Evolutionary conservation across 2,113 vertebrate genomes (phyloP).

Genomic region (Barbus barbus): DNA sequence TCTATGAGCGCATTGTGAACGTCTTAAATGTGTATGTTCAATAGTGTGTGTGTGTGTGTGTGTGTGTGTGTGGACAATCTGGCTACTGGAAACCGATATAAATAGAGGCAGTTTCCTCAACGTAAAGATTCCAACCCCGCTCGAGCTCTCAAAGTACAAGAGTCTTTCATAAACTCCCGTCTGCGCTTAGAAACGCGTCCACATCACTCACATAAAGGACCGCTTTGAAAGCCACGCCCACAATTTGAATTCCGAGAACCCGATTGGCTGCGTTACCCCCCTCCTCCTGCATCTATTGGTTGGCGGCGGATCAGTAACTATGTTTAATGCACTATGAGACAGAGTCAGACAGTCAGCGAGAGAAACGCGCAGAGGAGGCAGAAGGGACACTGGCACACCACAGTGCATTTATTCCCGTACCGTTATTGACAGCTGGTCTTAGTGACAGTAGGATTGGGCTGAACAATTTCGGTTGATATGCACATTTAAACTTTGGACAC

Average conservation of each 20-base stretch:
- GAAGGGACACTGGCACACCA: slow-evolving; percentile 52
- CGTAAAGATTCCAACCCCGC: slow-evolving; percentile 16
- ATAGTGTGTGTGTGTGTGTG: background rate
- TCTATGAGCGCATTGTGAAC: background rate
- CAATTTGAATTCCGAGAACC: slow-evolving; percentile 19
- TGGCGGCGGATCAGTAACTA: slow-evolving; percentile 88
- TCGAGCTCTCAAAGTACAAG: slow-evolving; percentile 25
- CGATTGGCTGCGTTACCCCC: slow-evolving; percentile 72
- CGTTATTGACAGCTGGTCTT: slow-evolving; percentile 43
- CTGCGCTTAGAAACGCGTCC: slow-evolving; percentile 55
- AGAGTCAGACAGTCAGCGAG: slow-evolving; percentile 89
- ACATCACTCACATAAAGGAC: slow-evolving; percentile 75
- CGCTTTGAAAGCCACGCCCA: slow-evolving; percentile 70
- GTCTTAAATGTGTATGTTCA: background rate
- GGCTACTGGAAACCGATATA: background rate
- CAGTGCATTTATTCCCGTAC: slow-evolving; percentile 57
- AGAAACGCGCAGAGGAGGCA: slow-evolving; percentile 58
- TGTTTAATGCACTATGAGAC: slow-evolving; percentile 97
- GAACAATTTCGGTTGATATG: slow-evolving; percentile 19
- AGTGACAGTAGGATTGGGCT: slow-evolving; percentile 36
- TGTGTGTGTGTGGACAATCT: background rate
- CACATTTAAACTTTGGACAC: slow-evolving; percentile 44
- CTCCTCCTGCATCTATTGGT: slow-evolving; percentile 80
- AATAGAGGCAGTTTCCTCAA: slow-evolving; percentile 10
- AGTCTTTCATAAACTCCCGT: slow-evolving; percentile 41